Conservation (phyloP, 2,888 invertebrate genomes). For the Drosophila paranaensis region DNA sequence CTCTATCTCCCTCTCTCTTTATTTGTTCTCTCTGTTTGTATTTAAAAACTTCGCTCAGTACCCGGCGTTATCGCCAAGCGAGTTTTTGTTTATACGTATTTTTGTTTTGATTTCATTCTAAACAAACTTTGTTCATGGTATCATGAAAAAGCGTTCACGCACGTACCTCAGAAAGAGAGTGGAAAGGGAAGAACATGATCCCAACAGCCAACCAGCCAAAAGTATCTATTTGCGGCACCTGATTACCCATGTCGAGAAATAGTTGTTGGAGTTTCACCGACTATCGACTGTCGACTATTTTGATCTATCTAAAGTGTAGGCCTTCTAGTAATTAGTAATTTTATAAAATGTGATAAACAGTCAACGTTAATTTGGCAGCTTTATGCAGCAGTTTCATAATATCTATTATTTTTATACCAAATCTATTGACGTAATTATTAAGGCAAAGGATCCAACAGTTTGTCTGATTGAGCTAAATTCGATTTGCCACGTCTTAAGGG, state of each 20-base stretch:
- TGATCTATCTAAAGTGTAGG: too few species aligned
- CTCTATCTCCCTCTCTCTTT: background rate
- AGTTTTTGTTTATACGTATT: background rate
- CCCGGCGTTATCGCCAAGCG: slow-evolving; percentile 11
- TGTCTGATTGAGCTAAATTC: too few species aligned
- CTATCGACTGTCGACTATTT: too few species aligned
- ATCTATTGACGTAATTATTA: too few species aligned
- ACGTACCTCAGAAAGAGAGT: background rate
- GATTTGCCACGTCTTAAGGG: too few species aligned
- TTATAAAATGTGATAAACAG: too few species aligned
- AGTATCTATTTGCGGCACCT: background rate
- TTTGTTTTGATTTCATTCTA: slow-evolving; percentile 50
- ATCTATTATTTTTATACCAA: too few species aligned
- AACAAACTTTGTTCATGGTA: slow-evolving; percentile 22
- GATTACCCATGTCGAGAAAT: slow-evolving; percentile 2
- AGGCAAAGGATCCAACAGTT: too few species aligned
- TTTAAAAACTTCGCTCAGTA: slow-evolving; percentile 4
- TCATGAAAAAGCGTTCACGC: background rate
- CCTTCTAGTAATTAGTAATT: too few species aligned
- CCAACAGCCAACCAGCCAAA: background rate
- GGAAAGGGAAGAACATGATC: background rate
- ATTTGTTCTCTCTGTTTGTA: background rate
- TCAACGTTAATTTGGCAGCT: too few species aligned
- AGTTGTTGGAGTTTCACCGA: too few species aligned
- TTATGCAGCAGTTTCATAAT: too few species aligned